Evolutionary conservation across 1,140 invertebrate genomes (phyloP).

Genomic region (Camponotus vicinus): DNA sequence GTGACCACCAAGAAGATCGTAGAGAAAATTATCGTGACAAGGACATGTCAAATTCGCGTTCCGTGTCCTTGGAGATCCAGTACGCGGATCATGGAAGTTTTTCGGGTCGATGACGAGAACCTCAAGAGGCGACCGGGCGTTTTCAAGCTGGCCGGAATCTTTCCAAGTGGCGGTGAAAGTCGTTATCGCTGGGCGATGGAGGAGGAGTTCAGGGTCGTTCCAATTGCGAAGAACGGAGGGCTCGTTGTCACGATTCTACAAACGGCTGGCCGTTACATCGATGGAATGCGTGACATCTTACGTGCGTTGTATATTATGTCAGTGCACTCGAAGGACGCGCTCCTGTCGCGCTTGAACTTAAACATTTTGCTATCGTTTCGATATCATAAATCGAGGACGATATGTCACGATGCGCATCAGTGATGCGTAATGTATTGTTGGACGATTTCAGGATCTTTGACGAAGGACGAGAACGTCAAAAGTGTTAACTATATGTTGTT

Average conservation of each 20-base stretch:
- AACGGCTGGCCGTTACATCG: constrained; percentile 64
- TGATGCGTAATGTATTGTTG: background rate
- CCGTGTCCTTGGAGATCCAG: constrained; percentile 28
- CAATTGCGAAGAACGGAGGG: constrained; percentile 51
- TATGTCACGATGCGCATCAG: background rate
- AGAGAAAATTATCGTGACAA: constrained; percentile 11
- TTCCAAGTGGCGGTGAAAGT: constrained; percentile 52
- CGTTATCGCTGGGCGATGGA: constrained; percentile 21
- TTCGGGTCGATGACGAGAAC: constrained; percentile 32
- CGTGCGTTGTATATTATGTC: constrained; percentile 44
- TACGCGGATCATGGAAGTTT: constrained; percentile 17
- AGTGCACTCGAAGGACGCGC: constrained; percentile 46
- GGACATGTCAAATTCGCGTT: constrained; percentile 35
- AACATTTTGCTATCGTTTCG: constrained; percentile 3
- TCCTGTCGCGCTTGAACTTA: constrained; percentile 21
- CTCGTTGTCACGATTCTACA: constrained; percentile 50
- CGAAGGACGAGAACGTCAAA: constrained; percentile 14
- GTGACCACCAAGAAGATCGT: background rate
- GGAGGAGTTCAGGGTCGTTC: constrained; percentile 60
- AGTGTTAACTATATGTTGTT: constrained; percentile 24
- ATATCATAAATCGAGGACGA: background rate
- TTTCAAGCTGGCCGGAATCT: constrained; percentile 11
- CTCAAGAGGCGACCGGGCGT: constrained; percentile 36
- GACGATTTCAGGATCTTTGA: constrained; percentile 15
- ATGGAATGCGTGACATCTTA: constrained; percentile 50